Conservation (phyloP, 2,797 vertebrate species). For the Bovichtus variegatus region DNA sequence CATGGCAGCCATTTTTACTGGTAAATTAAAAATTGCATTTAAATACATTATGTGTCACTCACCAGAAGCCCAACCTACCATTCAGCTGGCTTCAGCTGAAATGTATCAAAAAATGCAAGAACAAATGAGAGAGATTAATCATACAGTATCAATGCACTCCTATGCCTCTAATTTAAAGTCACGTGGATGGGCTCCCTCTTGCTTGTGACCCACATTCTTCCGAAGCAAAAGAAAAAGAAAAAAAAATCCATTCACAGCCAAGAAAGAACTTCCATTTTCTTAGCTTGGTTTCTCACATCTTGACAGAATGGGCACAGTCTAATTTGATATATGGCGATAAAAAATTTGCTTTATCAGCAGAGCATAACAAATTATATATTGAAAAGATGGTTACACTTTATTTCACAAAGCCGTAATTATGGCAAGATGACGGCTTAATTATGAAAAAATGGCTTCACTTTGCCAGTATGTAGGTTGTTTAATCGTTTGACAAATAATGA, state of each 20-base stretch:
- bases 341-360: conserved; percentile 82
- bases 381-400: conserved; percentile 78
- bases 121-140: conserved; percentile 56
- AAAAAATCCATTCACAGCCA: conserved; percentile 67
- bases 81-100: conserved; percentile 3
- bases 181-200: conserved; percentile 51
- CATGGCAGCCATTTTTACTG: background rate
- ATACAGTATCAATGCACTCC: conserved; percentile 36
- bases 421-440: conserved; percentile 72
- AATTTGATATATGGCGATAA: conserved; percentile 86
- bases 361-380: conserved; percentile 76
- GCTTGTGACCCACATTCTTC: conserved; percentile 76
- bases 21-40: background rate
- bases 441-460: conserved; percentile 50
- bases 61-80: background rate
- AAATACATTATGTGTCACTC: conserved; percentile 8
- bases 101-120: conserved; percentile 18
- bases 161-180: conserved; percentile 56
- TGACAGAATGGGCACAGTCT: conserved; percentile 87
- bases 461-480: conserved; percentile 54
- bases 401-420: conserved; percentile 81
- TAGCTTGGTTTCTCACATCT: conserved; percentile 67
- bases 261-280: conserved; percentile 72
- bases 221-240: conserved; percentile 34
- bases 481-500: conserved; percentile 52